Evolutionary conservation across 1,140 invertebrate genomes (phyloP).

Genomic region (Panagrolaimus sp.): DNA sequence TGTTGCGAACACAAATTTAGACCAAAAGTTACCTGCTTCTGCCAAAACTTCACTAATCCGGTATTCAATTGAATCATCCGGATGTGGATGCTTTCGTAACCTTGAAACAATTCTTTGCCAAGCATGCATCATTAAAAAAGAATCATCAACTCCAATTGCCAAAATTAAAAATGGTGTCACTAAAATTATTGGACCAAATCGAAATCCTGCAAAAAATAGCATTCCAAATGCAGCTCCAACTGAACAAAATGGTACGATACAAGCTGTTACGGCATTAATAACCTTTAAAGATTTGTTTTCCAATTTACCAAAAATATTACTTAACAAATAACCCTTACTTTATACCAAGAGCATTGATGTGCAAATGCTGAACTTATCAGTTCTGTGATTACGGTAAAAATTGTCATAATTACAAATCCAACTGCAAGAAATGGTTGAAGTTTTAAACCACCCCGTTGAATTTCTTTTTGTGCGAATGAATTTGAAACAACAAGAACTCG

Average conservation of each 20-base stretch:
- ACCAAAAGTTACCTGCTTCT: no score
- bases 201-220: constrained; percentile 1
- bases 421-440: constrained; percentile 41
- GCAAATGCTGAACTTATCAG: constrained; percentile 34
- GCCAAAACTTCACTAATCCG: constrained; percentile 25
- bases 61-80: constrained; percentile 25
- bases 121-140: constrained; percentile 41
- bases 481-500: constrained; percentile 34
- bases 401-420: constrained; percentile 43
- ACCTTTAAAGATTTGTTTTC: background rate
- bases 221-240: constrained; percentile 3
- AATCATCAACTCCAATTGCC: constrained; percentile 57
- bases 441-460: constrained; percentile 37
- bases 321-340: no score
- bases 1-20: no score
- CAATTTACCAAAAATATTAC: no score
- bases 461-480: constrained; percentile 39
- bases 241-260: background rate
- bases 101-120: constrained; percentile 36
- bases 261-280: background rate
- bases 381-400: constrained; percentile 36
- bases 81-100: constrained; percentile 22
- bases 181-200: constrained; percentile 52
- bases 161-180: constrained; percentile 57
- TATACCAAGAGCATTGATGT: constrained; percentile 33